These are phyloP conservation scores for Colistium nudipinnis DNA, from an alignment of 2,113 vertebrate genomes.

Conservation along the genomic window DNA sequence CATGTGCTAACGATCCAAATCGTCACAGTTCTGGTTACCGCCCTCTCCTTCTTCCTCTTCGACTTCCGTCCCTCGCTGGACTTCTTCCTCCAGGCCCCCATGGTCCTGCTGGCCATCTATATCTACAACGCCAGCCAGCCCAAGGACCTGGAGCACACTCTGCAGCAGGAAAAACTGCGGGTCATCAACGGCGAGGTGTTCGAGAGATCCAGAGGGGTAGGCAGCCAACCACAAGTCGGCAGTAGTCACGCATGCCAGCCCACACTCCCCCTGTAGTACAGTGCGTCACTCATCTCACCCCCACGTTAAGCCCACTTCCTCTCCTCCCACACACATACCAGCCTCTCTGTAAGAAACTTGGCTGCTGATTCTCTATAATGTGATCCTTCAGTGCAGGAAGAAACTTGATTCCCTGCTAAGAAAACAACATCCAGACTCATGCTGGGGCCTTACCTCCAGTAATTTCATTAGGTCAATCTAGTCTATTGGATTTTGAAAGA, in stretches of 20 bases:
- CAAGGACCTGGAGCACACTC: constrained; percentile 77
- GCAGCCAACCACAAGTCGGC: constrained; percentile 38
- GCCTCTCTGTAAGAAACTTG: constrained; percentile 29
- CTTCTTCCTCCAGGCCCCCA: constrained; percentile 94
- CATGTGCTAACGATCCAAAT: constrained; percentile 95
- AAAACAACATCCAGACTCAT: constrained; percentile 31
- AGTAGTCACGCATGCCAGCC: background rate
- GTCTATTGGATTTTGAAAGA: constrained; percentile 19
- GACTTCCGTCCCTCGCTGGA: constrained; percentile 92
- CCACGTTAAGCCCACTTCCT: constrained; percentile 5
- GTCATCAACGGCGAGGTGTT: constrained; percentile 86
- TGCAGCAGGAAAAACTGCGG: constrained; percentile 86
- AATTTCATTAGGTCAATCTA: constrained; percentile 36
- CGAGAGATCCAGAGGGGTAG: constrained; percentile 94
- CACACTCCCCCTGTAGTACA: constrained; percentile 6
- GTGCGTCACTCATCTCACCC: constrained; percentile 1
- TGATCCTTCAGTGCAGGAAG: constrained; percentile 34
- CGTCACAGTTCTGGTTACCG: constrained; percentile 92
- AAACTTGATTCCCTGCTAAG: constrained; percentile 45
- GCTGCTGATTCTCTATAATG: constrained; percentile 43
- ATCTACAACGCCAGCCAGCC: constrained; percentile 91
- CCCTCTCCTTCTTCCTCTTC: constrained; percentile 90
- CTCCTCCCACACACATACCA: constrained; percentile 26
- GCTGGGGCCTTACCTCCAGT: constrained; percentile 7
- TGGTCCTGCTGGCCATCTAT: constrained; percentile 94